Base-by-base conservation (phyloP, 2,888 invertebrate genomes). In the Criorhina ranunculi region DNA sequence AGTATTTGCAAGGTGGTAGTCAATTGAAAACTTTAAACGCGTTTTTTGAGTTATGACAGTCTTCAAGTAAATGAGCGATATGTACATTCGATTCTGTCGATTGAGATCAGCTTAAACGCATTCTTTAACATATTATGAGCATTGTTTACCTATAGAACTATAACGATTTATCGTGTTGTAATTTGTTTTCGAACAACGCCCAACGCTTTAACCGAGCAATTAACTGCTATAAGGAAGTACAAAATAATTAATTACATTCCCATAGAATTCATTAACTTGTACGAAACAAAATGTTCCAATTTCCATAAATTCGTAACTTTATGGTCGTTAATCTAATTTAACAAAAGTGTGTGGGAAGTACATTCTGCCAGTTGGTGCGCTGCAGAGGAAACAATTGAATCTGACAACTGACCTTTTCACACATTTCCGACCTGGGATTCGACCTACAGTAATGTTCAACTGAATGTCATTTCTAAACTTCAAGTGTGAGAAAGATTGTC, bases 401-500 rank as follows among this genome's bases (percentile, higher is more conserved):
- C 19, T 15, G 55, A 24, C 24, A 24, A 24, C 15, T 73, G 73
- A 67, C 73, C 78, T 73, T 69, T 79, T 15, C 57, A 57, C 46
- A 72, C n/a, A 79, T 69, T 83, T 83, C 77, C 82, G 72, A 67
- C 78, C 42, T 37, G 59, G 12, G 46, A 51, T 29, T 49, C 17
- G 64, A 6, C 31, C 33, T 37, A 42, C 15, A 8, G 11, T 31
- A 44, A 2, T 59, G 31, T 46, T 46, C 29, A 8, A 37, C 15
- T 51, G 33, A 77, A 72, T 40, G 17, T 59, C 19, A 33, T 40
- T 51, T 40, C n/a, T 31, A 12, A 44, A 42, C 40, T 66, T 78
- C 55, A 67, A 83, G 62, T 67, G 82, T 83, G 78, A 67, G 82
- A 83, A 31, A 11, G 12, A 59, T 29, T 17, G 1, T 12, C 17